Percentiles rank a stretch among this genome's conserved stretches.
Conservation (phyloP, 2,797 vertebrate genomes). For the Nothura maculosa region DNA sequence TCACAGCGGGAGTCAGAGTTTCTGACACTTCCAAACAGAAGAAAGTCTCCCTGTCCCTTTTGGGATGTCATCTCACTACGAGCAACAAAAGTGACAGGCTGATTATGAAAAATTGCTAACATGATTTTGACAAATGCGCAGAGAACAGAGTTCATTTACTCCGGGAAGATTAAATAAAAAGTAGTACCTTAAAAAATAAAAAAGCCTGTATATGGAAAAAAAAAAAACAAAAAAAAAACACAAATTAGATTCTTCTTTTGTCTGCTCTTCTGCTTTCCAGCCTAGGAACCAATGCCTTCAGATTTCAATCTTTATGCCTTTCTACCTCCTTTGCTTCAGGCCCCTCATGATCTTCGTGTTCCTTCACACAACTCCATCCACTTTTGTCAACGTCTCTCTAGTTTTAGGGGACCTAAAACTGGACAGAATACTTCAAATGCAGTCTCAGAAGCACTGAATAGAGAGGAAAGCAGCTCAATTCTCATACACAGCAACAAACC, state of each 20-base stretch:
- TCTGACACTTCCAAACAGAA: neutral
- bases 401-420: neutral
- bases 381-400: neutral
- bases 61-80: neutral
- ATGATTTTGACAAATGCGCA: neutral
- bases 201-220: no score
- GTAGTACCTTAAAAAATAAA: neutral
- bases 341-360: neutral
- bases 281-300: neutral
- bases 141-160: neutral
- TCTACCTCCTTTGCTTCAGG: neutral
- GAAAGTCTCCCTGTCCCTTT: neutral
- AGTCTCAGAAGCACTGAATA: neutral
- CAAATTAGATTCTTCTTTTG: neutral
- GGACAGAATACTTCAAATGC: neutral
- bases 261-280: neutral
- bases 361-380: neutral
- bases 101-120: neutral
- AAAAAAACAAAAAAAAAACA: no score
- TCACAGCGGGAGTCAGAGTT: neutral
- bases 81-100: neutral
- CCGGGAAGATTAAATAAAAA: neutral
- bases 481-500: neutral
- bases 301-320: neutral
- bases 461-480: neutral